Base-by-base conservation (phyloP, 2,113 vertebrate species). In the Rhizomys pruinosus region DNA sequence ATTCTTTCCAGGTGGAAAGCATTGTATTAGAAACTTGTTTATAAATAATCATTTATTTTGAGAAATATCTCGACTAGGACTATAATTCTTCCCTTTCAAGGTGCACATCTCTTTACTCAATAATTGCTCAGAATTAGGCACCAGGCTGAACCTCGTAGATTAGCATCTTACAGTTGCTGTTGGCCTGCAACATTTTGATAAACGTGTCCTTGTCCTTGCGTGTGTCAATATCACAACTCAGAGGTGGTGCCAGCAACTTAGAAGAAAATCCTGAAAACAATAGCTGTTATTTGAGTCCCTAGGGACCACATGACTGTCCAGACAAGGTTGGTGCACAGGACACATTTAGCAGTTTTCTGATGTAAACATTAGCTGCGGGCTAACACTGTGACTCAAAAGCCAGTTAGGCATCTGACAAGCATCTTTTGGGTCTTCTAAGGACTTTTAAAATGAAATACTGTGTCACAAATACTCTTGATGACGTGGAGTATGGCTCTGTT, bases 221-320 rank as follows among this genome's bases (percentile, higher is more conserved):
- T 29, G 9, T 2, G n/a, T 10, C 12, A 10, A n/a, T n/a, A 39
- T 63, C 37, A 55, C 25, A 34, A 57, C 61, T 17, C 72, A 87
- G 32, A 32, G 1, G 4, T 17, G 12, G 27, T 37, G 12, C 68
- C 77, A 55, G 27, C 3, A 37, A 29, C 39, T 66, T 61, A 47
- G 73, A 59, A 69, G 66, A 82, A 87, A 94, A 68, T n/a, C 37
- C n/a, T 29, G 37, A n/a, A 81, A 88, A 84, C 23, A 66, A 39
- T 17, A 22, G 19, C 12, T 4, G 42, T 11, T 69, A 16, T 66
- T 59, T 90, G 37, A 34, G 29, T 63, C 12, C 17, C 77, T 42
- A 59, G 85, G 66, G 87, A 82, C 61, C 84, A 82, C 68, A 27
- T 8, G 25, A 29, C 34, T 29, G 23, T 76, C 52, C 39, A 74